phyloP scores from a whole-genome alignment of 2,113 vertebrate genomes.

The Callorhinus ursinus region DNA sequence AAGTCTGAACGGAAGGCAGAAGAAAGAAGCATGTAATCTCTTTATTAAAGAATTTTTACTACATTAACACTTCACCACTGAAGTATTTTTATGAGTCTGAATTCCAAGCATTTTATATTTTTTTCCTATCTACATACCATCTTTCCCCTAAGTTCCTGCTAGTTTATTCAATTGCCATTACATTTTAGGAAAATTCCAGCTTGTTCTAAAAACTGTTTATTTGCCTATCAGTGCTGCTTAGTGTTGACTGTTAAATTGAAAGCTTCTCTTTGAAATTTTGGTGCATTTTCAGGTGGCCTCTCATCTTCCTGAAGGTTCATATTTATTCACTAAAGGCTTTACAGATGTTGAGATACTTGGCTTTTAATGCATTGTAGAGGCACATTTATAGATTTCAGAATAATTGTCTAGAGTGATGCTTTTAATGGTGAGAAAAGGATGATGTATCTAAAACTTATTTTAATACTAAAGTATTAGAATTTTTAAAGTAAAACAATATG shows the following conservation, averaged over 20 bases:
- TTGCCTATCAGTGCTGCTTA: neutral
- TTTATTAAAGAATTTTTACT: constrained; percentile 28
- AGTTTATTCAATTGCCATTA: constrained; percentile 23
- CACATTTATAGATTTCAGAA: neutral
- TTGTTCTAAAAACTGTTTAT: constrained; percentile 30
- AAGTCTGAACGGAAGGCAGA: neutral
- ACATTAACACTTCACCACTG: neutral
- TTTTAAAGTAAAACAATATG: neutral
- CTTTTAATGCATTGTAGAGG: neutral
- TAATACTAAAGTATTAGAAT: constrained; percentile 10
- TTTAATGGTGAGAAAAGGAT: constrained; percentile 28
- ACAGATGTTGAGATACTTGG: neutral
- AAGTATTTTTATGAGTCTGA: constrained; percentile 44
- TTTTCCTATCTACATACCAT: constrained; percentile 19
- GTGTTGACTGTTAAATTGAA: neutral
- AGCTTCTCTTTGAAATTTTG: neutral
- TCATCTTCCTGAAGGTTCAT: neutral
- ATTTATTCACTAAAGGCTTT: neutral
- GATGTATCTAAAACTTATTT: neutral
- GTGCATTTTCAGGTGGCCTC: neutral
- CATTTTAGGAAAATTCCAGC: neutral
- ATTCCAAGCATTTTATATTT: constrained; percentile 45
- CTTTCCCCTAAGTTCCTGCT: neutral
- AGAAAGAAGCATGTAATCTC: constrained; percentile 8
- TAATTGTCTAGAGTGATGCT: neutral